A percentile compares a stretch with the other conserved stretches of the same genome.
phyloP scores from a whole-genome alignment of 23 tunicate species.

The Clavelina lepadiformis region DNA sequence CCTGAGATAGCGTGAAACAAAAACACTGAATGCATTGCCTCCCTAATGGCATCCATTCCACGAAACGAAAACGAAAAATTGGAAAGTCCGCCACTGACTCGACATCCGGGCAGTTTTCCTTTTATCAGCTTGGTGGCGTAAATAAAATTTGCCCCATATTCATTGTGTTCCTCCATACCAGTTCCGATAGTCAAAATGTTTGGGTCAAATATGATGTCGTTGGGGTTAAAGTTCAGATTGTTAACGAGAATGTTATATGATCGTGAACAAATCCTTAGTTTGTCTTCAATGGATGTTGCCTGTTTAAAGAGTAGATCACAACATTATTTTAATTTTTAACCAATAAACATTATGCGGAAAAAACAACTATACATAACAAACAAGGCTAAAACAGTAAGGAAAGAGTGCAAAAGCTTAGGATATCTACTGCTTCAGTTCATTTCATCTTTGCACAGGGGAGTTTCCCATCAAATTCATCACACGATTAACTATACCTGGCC shows the following conservation, averaged over 20 bases:
- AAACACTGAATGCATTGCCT: slow-evolving; percentile 94
- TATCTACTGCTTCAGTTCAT: no score
- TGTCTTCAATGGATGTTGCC: slow-evolving; percentile 67
- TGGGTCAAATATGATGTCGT: slow-evolving; percentile 93
- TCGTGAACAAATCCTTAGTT: slow-evolving; percentile 65
- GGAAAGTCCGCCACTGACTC: slow-evolving; percentile 88
- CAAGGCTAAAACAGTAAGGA: no score
- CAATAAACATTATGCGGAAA: no score
- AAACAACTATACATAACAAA: no score
- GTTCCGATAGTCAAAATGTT: slow-evolving; percentile 89
- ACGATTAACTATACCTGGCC: slow-evolving; percentile 56
- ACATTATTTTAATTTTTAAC: background rate
- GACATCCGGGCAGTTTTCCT: slow-evolving; percentile 48
- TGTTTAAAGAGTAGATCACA: no score
- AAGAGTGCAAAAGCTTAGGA: no score
- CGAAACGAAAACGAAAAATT: slow-evolving; percentile 94
- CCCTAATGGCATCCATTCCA: slow-evolving; percentile 82
- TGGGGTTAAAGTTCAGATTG: slow-evolving; percentile 54
- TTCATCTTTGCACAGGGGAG: no score
- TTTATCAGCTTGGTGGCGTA: slow-evolving; percentile 67
- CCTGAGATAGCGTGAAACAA: slow-evolving; percentile 82
- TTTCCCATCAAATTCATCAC: background rate
- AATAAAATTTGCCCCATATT: slow-evolving; percentile 77
- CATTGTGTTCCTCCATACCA: slow-evolving; percentile 87
- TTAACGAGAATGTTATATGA: slow-evolving; percentile 75